Conservation (phyloP, 1,140 invertebrate genomes). For the Bombus picipes region DNA sequence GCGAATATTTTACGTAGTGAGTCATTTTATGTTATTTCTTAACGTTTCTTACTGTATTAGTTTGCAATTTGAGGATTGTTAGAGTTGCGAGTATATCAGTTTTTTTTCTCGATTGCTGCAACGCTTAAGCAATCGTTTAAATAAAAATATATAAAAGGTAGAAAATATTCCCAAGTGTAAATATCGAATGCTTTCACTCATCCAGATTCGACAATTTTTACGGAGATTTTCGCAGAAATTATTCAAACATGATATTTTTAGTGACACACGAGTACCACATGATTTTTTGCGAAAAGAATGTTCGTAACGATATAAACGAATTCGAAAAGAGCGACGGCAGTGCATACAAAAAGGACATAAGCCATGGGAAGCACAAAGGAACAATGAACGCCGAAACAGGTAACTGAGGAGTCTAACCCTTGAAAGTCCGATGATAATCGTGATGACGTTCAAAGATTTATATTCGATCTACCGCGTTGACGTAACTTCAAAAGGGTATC, state of each 20-base stretch:
- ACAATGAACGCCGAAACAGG: neutral
- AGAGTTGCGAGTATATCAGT: neutral
- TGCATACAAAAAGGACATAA: neutral
- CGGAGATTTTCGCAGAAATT: neutral
- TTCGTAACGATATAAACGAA: neutral
- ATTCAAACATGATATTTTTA: neutral
- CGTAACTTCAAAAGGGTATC: neutral
- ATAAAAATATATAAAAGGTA: no score
- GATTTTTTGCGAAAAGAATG: neutral
- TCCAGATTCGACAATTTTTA: no score
- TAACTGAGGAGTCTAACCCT: neutral
- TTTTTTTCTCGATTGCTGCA: no score
- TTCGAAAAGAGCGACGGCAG: neutral
- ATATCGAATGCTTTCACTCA: no score
- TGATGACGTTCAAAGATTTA: neutral
- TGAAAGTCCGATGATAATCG: neutral
- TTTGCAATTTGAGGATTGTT: neutral
- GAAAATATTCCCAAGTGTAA: no score
- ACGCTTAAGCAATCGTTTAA: no score
- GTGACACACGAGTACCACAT: neutral
- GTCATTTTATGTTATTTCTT: neutral
- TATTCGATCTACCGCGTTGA: neutral
- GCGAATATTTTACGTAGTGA: neutral
- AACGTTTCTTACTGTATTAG: neutral
- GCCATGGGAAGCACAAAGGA: neutral